Evolutionary conservation across 1,140 invertebrate species (phyloP), one percentile per base, ranked within the genome.

Genomic region (Heliconius congener): DNA sequence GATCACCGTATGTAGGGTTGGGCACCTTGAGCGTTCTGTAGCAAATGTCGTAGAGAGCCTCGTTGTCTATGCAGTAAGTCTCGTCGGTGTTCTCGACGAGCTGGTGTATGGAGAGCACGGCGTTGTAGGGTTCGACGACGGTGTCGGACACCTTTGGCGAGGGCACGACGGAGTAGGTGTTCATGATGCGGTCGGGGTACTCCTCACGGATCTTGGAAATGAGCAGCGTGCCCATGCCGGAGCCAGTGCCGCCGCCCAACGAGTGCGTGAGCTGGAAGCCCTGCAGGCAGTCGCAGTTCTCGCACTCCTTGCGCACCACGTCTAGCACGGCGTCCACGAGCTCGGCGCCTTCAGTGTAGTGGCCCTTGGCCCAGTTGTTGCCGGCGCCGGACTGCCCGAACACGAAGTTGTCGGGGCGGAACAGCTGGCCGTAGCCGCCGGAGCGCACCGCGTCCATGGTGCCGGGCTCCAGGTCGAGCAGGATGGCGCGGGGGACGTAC

Each of bases 111-210:
- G 97, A 97, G 18, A 98, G 91, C 0, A 96, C 97, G 19, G 96
- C 96, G 91, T 97, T 97, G 94, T 98, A 98, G 8, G 98, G 98
- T 93, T 98, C 98, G 55, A 98, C 98, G 27, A 98, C 98, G 11
- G 97, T 97, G 96, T 66, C 57, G 95, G 96, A 97, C 13, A 96
- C 97, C 90, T 97, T 97, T 11, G 97, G 97, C 8, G 96, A 97
- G 18, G 97, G 97, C 73, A 97, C 96, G 77, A 98, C 97, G 66
- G 97, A 97, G 89, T 97, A 98, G 19, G 98, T 98, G 90, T 97
- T 97, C 97, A 98, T 98, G 81, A 98, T 98, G 85, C 98, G 95
- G 92, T 98, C 98, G 18, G 98, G 97, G 89, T 97, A 97, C 88
- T 97, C 97, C 86, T 97, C 97, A 37, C 96, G 95, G 80, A 97